Percentiles rank a stretch among this genome's conserved stretches.
These are phyloP conservation scores for Elysia crispata DNA, from an alignment of 2,888 invertebrate species.

Conservation along the genomic window DNA sequence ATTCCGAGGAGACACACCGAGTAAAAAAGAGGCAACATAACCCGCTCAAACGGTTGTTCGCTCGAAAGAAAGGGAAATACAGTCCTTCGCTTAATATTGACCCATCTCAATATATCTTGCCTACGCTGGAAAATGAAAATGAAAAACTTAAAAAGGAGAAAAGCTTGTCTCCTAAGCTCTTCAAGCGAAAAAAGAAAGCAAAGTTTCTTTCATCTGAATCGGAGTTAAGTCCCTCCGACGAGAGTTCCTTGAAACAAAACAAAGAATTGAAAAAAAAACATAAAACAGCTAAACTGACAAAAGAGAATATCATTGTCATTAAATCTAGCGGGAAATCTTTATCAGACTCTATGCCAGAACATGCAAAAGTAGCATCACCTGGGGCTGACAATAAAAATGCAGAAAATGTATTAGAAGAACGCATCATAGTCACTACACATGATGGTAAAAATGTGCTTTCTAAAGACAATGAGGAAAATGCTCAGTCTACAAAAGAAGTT, in stretches of 20 bases:
- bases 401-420: too few species aligned
- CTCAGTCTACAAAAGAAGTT: too few species aligned
- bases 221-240: too few species aligned
- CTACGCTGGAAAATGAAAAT: background rate
- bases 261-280: background rate
- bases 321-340: conserved; percentile 18
- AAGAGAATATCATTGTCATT: conserved; percentile 20
- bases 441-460: too few species aligned
- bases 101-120: background rate
- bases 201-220: conserved; percentile 19
- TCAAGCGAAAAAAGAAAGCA: conserved; percentile 22
- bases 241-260: too few species aligned
- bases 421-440: too few species aligned
- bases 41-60: conserved; percentile 33
- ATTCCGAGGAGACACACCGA: background rate
- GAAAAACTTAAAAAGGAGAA: conserved; percentile 10
- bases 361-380: too few species aligned
- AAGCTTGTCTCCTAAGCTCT: conserved; percentile 35
- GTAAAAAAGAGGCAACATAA: conserved; percentile 25
- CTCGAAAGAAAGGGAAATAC: conserved; percentile 45
- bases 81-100: conserved; percentile 30
- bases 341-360: background rate
- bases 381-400: too few species aligned
- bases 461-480: too few species aligned
- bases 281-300: background rate